A percentile compares a stretch with the other conserved stretches of the same genome.
Evolutionary conservation across 2,797 vertebrate genomes (phyloP).

Genomic region (Yasuhikotakia modesta): DNA sequence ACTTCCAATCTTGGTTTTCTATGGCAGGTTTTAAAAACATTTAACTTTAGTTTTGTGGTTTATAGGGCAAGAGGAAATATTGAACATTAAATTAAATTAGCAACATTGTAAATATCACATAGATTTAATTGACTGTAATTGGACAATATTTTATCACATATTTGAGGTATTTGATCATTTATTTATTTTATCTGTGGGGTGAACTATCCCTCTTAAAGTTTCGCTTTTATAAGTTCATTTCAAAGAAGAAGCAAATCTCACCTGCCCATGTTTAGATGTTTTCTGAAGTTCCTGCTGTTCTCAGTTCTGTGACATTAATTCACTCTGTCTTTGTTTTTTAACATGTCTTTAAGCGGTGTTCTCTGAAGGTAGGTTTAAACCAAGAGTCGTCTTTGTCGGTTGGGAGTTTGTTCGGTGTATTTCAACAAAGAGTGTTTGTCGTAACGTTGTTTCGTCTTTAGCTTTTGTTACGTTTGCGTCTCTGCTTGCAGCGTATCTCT

Average conservation of each 20-base stretch:
- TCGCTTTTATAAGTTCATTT: neutral
- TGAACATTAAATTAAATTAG: neutral
- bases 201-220: too few relatives aligned
- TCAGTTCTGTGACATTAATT: slow-evolving; percentile 60
- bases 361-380: slow-evolving; percentile 65
- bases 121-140: neutral
- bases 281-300: slow-evolving; percentile 36
- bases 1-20: neutral
- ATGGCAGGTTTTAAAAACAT: neutral
- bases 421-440: slow-evolving; percentile 58
- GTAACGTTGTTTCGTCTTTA: slow-evolving; percentile 42
- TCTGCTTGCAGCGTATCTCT: slow-evolving; percentile 40
- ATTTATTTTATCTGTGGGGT: neutral
- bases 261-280: slow-evolving; percentile 28
- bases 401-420: slow-evolving; percentile 58
- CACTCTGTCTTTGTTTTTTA: slow-evolving; percentile 65
- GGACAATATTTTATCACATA: neutral
- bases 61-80: neutral
- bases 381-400: slow-evolving; percentile 60
- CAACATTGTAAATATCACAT: neutral
- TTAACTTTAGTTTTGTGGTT: neutral
- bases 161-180: neutral
- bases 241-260: neutral
- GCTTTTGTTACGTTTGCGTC: slow-evolving; percentile 38
- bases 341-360: slow-evolving; percentile 69